Base-by-base conservation (phyloP, 2,888 invertebrate species). In the Drosophila borealis region DNA sequence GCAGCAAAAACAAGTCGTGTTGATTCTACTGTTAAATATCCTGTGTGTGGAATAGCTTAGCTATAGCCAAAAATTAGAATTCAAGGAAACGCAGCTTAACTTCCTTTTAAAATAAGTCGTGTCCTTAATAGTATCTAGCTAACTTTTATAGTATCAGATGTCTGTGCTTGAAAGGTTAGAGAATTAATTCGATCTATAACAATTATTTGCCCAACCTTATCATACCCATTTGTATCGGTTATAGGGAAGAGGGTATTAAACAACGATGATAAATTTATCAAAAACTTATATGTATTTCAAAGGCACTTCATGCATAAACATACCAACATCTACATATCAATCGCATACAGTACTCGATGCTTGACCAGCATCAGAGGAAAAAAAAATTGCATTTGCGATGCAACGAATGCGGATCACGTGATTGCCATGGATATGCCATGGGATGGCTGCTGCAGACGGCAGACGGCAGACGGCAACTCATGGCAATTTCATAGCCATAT, bases 401-500 rank as follows among this genome's bases (percentile, higher is more conserved):
- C 75, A 71, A 54, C 65, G 63, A 61, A 72, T 66, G 70, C 67
- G 53, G 66, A 63, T 59, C 84, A 83, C 84, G 81, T 81, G 84
- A 81, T 81, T 71, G 63, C 70, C 68, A 74, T 67, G 49, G 68
- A 66, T 76, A 64, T 62, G 39, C 57, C 21, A 53, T 42, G 49
- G 65, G 55, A 50, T 42, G 34, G 13, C 41, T 41, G 46, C n/a
- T 46, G 42, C 46, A 17, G 17, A 17, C 13, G 34, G 49, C 44
- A 51, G 54, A 46, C 41, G 61, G 42, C 11, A 51, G 67, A 45
- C 64, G 64, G 44, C 75, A 75, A 78, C 76, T 81, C 84, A 81
- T 83, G 70, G 74, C 74, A 78, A 74, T 88, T 88, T 86, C 65
- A 87, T 78, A 75, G 81, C 87, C 87, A 88, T 84, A 88, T 81